Conservation (phyloP, 2,888 invertebrate genomes). For the Eretmocerus hayati region DNA sequence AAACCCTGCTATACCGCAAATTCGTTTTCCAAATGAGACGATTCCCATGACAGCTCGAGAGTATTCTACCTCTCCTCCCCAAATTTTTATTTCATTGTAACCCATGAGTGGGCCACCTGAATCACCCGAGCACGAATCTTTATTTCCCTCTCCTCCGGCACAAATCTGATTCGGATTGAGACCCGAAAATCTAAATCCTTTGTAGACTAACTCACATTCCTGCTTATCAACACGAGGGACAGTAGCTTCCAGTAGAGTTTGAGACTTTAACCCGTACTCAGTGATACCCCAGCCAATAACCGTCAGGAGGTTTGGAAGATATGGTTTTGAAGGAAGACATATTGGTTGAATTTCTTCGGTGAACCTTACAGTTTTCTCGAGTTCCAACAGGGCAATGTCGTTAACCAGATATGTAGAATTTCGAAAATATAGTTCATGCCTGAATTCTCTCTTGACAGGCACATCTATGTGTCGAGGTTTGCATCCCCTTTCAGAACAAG, state of each 20-base stretch:
- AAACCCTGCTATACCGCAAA: slow-evolving; percentile 51
- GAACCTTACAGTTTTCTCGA: slow-evolving; percentile 50
- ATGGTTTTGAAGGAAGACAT: slow-evolving; percentile 50
- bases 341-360: slow-evolving; percentile 56
- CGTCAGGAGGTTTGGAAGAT: slow-evolving; percentile 45
- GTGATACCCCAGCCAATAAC: slow-evolving; percentile 64
- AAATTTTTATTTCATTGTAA: slow-evolving; percentile 13
- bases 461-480: too few relatives aligned
- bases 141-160: slow-evolving; percentile 60
- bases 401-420: too few relatives aligned
- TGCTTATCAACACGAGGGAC: slow-evolving; percentile 48
- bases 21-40: slow-evolving; percentile 56
- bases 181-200: slow-evolving; percentile 44
- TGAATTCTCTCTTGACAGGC: too few relatives aligned
- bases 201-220: slow-evolving; percentile 53
- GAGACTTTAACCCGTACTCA: slow-evolving; percentile 48
- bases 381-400: slow-evolving; percentile 66
- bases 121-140: slow-evolving; percentile 70
- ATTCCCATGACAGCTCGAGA: slow-evolving; percentile 52
- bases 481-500: too few relatives aligned
- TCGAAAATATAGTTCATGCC: too few relatives aligned
- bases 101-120: slow-evolving; percentile 71
- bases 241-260: slow-evolving; percentile 52
- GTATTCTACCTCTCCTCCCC: too few relatives aligned
- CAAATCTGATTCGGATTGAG: slow-evolving; percentile 57